Percentiles rank a stretch among this genome's conserved stretches.
Evolutionary conservation across 2,888 invertebrate species (phyloP).

Genomic region (Girardia tigrina): DNA sequence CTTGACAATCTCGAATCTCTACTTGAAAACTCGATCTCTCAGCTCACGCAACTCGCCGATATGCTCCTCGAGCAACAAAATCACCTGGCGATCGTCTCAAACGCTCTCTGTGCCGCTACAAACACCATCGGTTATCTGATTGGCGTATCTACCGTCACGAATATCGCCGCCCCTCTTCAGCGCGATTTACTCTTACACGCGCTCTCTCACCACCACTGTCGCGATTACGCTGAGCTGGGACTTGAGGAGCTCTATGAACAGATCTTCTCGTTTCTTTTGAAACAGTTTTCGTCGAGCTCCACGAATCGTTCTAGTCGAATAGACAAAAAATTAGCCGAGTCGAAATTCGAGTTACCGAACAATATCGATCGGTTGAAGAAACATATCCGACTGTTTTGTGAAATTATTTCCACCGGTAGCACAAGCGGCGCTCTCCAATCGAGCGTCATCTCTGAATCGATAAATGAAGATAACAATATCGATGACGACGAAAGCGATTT

Average conservation of each 20-base stretch:
- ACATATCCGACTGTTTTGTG: constrained; percentile 49
- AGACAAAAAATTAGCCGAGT: constrained; percentile 53
- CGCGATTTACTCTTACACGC: constrained; percentile 28
- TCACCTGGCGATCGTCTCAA: background rate
- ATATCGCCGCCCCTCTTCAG: background rate
- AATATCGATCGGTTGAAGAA: constrained; percentile 47
- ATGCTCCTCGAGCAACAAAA: constrained; percentile 45
- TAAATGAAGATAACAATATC: background rate
- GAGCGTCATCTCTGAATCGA: background rate
- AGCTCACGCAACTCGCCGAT: constrained; percentile 51
- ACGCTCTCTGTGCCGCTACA: constrained; percentile 26
- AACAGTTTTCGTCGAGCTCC: constrained; percentile 49
- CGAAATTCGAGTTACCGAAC: constrained; percentile 37
- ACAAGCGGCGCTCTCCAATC: background rate
- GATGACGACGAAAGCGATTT: background rate
- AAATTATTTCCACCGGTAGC: constrained; percentile 48
- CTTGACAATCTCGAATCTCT: constrained; percentile 62
- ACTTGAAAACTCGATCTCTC: constrained; percentile 60
- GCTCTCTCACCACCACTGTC: constrained; percentile 26
- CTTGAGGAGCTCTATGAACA: constrained; percentile 61
- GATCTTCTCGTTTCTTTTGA: constrained; percentile 58
- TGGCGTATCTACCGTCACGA: background rate
- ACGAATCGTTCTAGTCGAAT: constrained; percentile 53
- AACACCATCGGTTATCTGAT: constrained; percentile 10
- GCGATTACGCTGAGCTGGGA: constrained; percentile 31